Evolutionary conservation across 2,113 vertebrate species (phyloP).

Genomic region (Falcunculus frontatus): DNA sequence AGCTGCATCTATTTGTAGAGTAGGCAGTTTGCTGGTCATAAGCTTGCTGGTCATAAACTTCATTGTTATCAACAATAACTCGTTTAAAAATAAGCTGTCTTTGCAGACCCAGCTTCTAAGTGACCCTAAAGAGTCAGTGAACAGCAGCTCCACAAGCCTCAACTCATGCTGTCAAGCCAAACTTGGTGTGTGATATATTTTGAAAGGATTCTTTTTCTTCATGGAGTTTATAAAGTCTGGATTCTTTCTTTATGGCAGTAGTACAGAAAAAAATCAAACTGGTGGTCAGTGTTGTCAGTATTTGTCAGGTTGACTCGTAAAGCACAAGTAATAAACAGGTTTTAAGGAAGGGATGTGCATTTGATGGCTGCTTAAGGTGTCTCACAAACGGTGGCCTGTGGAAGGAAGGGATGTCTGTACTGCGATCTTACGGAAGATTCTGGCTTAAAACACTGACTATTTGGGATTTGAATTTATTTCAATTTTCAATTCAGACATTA

Average conservation of each 20-base stretch:
- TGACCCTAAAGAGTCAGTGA: neutral
- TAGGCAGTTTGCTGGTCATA: neutral
- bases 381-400: accelerated
- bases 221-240: neutral
- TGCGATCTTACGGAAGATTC: neutral
- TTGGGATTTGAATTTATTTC: neutral
- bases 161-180: neutral
- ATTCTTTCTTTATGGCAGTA: neutral
- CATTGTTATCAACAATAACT: neutral
- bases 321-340: neutral
- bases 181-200: neutral
- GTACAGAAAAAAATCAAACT: neutral
- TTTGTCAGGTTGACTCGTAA: neutral
- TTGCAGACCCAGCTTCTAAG: neutral
- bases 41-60: neutral
- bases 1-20: neutral
- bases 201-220: neutral
- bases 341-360: neutral
- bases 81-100: neutral
- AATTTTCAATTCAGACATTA: neutral
- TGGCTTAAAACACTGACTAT: neutral
- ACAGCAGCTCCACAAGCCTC: neutral
- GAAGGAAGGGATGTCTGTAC: neutral
- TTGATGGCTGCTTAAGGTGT: neutral
- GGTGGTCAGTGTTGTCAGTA: neutral